These are phyloP conservation scores for Crotalus horridus DNA, from an alignment of 2,113 vertebrate species.

Conservation along the genomic window DNA sequence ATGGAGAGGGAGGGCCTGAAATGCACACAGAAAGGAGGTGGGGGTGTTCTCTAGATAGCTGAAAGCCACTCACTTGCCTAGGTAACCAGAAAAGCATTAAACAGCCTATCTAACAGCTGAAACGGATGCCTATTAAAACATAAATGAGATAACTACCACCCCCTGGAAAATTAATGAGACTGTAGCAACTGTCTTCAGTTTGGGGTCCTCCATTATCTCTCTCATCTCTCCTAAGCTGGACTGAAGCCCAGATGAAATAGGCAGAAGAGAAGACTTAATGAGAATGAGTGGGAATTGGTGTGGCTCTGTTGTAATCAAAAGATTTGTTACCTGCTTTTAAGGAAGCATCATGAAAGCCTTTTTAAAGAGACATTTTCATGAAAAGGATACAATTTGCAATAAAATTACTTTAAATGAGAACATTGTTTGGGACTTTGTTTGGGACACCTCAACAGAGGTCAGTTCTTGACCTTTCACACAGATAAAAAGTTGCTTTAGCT, in stretches of 20 bases:
- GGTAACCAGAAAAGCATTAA: conserved; percentile 24
- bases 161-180: conserved; percentile 55
- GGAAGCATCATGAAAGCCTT: conserved; percentile 27
- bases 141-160: conserved; percentile 59
- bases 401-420: conserved; percentile 18
- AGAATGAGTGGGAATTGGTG: conserved; percentile 60
- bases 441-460: conserved; percentile 4
- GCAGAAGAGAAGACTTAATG: conserved; percentile 48
- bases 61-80: not conserved
- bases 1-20: not conserved
- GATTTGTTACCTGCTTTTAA: conserved; percentile 51
- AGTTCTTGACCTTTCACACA: conserved; percentile 2
- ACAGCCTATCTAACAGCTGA: conserved; percentile 44
- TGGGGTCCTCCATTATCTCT: conserved; percentile 42
- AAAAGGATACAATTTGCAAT: conserved; percentile 44
- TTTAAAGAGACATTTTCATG: conserved; percentile 5
- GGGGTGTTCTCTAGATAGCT: not conserved
- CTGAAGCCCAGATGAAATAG: conserved; percentile 53
- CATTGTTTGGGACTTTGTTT: too few species aligned
- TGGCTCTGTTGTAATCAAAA: conserved; percentile 46
- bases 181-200: conserved; percentile 50
- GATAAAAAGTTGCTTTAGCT: conserved; percentile 1
- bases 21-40: not conserved
- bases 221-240: conserved; percentile 40
- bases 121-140: conserved; percentile 55